Percentiles rank a stretch among this genome's conserved stretches.
phyloP scores from a whole-genome alignment of 2,888 invertebrate species.

The Cephus spinipes region DNA sequence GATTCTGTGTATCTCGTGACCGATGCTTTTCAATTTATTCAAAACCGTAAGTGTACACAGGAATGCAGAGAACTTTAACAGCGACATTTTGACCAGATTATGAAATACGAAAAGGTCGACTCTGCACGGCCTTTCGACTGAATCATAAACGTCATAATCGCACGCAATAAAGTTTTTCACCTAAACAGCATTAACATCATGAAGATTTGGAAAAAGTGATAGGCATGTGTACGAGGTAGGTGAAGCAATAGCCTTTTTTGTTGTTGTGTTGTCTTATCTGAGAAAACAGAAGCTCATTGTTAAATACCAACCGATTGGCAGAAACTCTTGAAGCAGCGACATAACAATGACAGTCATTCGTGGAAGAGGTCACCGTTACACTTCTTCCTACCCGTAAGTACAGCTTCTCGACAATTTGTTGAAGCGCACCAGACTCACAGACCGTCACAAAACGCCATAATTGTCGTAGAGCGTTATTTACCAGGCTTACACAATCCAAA shows the following conservation, averaged over 20 bases:
- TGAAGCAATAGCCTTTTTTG: background rate
- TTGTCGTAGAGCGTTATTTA: background rate
- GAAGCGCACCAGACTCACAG: background rate
- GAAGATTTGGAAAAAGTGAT: background rate
- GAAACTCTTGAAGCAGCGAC: background rate
- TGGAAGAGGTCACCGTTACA: background rate
- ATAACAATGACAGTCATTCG: background rate
- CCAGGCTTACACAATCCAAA: background rate
- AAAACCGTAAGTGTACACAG: background rate
- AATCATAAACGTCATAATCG: background rate
- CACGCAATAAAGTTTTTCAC: background rate
- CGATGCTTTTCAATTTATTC: background rate
- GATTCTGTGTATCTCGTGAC: background rate
- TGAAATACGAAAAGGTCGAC: background rate
- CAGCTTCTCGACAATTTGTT: background rate
- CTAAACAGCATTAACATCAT: background rate
- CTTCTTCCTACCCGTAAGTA: background rate
- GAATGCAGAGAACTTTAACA: background rate
- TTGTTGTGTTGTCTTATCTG: background rate
- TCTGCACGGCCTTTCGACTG: background rate
- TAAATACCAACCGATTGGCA: background rate
- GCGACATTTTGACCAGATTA: background rate
- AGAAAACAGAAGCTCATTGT: background rate
- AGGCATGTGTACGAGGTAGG: background rate
- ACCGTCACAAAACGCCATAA: background rate